phyloP scores from a whole-genome alignment of 92 coral and sea anemone species.

The Virgularia gustaviana region DNA sequence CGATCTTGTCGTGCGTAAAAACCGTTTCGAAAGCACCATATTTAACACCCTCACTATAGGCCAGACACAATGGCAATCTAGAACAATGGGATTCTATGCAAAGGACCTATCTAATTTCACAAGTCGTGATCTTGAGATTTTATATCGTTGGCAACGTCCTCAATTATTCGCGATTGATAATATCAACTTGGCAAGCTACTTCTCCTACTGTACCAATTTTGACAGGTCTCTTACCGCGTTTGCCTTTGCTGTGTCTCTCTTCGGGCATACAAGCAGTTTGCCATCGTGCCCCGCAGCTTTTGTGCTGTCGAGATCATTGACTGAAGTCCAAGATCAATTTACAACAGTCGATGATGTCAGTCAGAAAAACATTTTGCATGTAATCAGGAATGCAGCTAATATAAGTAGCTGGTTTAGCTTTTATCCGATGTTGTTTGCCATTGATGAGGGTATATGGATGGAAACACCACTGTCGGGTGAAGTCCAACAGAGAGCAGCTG shows the following conservation, averaged over 20 bases:
- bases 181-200: slow-evolving; percentile 8
- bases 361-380: slow-evolving; percentile 17
- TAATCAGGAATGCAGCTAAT: slow-evolving; percentile 24
- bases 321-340: slow-evolving; percentile 17
- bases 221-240: slow-evolving; percentile 1
- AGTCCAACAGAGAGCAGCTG: slow-evolving; percentile 11
- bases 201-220: not conserved
- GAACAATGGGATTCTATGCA: slow-evolving; percentile 28
- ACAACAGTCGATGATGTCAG: not conserved
- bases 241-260: not conserved
- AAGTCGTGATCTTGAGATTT: slow-evolving; percentile 26
- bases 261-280: slow-evolving; percentile 5
- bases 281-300: slow-evolving; percentile 16
- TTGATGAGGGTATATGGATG: slow-evolving; percentile 35
- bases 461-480: slow-evolving; percentile 10
- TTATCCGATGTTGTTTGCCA: slow-evolving; percentile 18
- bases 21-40: slow-evolving; percentile 9
- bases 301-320: slow-evolving; percentile 25
- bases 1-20: slow-evolving; percentile 20
- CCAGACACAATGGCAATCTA: slow-evolving; percentile 25
- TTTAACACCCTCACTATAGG: not conserved
- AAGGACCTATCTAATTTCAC: not conserved
- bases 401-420: slow-evolving; percentile 29
- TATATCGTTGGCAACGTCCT: slow-evolving; percentile 23
- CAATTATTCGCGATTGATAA: slow-evolving; percentile 28